A percentile compares a stretch with the other conserved stretches of the same genome.
These are phyloP conservation scores for Pagrus major DNA, from an alignment of 2,113 vertebrate species.

Conservation along the genomic window DNA sequence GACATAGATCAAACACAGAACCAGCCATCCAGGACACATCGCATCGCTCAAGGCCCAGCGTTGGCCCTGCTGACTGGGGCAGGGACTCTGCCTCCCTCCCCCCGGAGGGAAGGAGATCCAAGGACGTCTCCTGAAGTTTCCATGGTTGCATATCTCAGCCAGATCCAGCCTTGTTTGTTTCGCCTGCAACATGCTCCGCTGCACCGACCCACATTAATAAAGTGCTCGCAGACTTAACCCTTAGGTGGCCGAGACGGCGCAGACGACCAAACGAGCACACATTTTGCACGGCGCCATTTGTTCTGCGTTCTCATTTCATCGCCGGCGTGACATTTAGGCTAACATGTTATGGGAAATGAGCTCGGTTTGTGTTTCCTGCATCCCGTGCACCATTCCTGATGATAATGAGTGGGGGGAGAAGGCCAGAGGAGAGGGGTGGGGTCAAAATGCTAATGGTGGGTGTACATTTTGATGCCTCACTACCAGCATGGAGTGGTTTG, in stretches of 20 bases:
- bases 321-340: conserved; percentile 61
- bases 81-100: conserved; percentile 28
- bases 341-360: conserved; percentile 49
- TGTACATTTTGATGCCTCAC: conserved; percentile 73
- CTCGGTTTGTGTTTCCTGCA: conserved; percentile 53
- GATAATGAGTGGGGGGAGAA: conserved; percentile 62
- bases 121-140: conserved; percentile 67
- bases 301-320: conserved; percentile 48
- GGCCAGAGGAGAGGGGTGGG: conserved; percentile 66
- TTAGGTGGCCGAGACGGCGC: conserved; percentile 8
- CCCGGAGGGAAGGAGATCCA: conserved; percentile 46
- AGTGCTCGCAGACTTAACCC: conserved; percentile 59
- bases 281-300: conserved; percentile 39
- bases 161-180: conserved; percentile 66
- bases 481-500: conserved; percentile 55
- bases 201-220: conserved; percentile 66
- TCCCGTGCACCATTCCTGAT: conserved; percentile 44
- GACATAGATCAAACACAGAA: conserved; percentile 64
- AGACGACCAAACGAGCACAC: conserved; percentile 1
- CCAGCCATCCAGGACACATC: conserved; percentile 64
- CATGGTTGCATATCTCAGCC: conserved; percentile 58
- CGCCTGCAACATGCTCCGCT: conserved; percentile 48
- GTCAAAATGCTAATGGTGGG: conserved; percentile 79
- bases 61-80: conserved; percentile 37
- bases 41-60: conserved; percentile 57